Evolutionary conservation across 2,113 vertebrate genomes (phyloP).

Genomic region (Parotia lawesii): DNA sequence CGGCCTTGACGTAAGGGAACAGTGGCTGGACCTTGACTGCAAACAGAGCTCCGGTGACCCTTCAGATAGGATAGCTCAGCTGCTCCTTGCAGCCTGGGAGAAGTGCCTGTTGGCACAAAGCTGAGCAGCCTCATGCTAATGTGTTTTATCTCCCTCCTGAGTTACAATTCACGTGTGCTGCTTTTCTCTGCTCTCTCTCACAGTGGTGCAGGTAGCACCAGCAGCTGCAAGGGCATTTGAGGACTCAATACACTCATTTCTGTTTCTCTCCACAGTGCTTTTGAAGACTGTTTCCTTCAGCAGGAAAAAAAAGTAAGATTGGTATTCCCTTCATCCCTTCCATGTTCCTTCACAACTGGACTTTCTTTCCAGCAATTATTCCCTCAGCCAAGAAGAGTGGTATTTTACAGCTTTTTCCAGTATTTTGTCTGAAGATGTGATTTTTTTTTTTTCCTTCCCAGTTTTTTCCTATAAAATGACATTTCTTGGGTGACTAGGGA

Average conservation of each 20-base stretch:
- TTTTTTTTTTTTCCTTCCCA: not conserved
- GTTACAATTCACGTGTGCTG: not conserved
- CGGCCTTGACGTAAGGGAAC: not conserved
- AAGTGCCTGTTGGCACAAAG: not conserved
- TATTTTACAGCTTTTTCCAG: not conserved
- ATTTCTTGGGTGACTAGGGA: not conserved
- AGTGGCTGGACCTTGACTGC: not conserved
- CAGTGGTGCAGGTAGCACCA: not conserved
- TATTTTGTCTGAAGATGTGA: not conserved
- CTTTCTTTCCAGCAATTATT: not conserved
- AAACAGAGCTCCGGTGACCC: not conserved
- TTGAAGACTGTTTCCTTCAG: not conserved
- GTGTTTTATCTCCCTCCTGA: not conserved
- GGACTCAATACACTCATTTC: not conserved
- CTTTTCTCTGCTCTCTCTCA: not conserved
- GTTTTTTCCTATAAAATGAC: not conserved
- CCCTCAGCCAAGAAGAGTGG: not conserved
- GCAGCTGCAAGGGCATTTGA: not conserved
- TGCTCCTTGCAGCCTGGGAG: not conserved
- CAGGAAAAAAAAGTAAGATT: not conserved
- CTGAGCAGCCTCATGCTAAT: not conserved
- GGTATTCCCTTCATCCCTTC: not conserved
- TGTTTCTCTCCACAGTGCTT: not conserved
- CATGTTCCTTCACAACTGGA: not conserved
- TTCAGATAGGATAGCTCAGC: not conserved